These are phyloP conservation scores for Microtus montanus DNA, from an alignment of 2,113 vertebrate species.

Conservation along the genomic window DNA sequence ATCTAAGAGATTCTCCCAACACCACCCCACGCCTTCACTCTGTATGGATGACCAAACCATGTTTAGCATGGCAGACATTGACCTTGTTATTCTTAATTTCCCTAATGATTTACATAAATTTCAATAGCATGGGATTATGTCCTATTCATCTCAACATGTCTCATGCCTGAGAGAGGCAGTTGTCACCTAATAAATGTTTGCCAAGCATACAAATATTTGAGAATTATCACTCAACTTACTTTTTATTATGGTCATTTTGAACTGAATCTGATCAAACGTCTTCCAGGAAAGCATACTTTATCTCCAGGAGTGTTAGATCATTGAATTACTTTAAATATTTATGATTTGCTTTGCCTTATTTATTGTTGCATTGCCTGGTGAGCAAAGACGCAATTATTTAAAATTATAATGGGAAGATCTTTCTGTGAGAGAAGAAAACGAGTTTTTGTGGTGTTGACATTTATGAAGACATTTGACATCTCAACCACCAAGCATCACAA, in stretches of 20 bases:
- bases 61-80: fast-evolving
- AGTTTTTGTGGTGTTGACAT: slow-evolving; percentile 5
- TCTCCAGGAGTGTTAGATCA: background rate
- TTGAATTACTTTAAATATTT: slow-evolving; percentile 42
- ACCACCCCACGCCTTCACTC: fast-evolving
- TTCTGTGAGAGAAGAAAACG: slow-evolving; percentile 29
- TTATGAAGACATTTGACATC: slow-evolving; percentile 37
- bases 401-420: slow-evolving; percentile 52
- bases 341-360: slow-evolving; percentile 36
- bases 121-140: background rate
- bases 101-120: background rate
- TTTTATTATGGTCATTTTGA: background rate
- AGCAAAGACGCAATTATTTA: slow-evolving; percentile 47
- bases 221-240: background rate
- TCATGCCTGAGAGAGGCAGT: background rate
- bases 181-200: background rate
- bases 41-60: fast-evolving
- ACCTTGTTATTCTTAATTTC: background rate
- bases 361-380: background rate
- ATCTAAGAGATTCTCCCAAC: background rate
- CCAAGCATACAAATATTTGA: background rate
- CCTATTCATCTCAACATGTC: background rate
- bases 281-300: slow-evolving; percentile 22
- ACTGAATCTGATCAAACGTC: slow-evolving; percentile 6
- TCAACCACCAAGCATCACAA: background rate